phyloP scores from a whole-genome alignment of 1,140 invertebrate species.

The Harlomillsia oculata region DNA sequence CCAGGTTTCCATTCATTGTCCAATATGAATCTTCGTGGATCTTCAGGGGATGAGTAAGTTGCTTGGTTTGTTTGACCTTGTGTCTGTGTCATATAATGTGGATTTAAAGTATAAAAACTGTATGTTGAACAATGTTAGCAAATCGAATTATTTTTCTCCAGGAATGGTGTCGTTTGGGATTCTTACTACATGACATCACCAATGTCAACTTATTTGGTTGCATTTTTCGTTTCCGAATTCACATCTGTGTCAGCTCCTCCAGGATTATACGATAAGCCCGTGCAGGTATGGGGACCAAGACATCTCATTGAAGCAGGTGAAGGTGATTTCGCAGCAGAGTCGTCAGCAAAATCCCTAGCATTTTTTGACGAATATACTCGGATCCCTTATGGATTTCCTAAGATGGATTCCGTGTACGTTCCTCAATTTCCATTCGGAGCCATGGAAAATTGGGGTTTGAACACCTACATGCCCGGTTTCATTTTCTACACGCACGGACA shows the following conservation, averaged over 20 bases:
- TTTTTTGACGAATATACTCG: slow-evolving; percentile 49
- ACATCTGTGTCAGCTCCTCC: slow-evolving; percentile 2
- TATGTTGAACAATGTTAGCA: too few relatives aligned
- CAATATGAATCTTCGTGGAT: not conserved
- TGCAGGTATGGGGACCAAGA: slow-evolving; percentile 16
- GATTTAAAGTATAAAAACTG: too few relatives aligned
- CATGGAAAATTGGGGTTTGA: slow-evolving; percentile 39
- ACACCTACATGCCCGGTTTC: slow-evolving; percentile 5
- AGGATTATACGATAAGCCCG: slow-evolving; percentile 4
- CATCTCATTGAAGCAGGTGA: slow-evolving; percentile 11
- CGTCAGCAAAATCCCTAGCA: slow-evolving; percentile 43
- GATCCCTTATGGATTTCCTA: slow-evolving; percentile 44
- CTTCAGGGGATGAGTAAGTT: not conserved
- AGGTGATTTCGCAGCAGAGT: slow-evolving; percentile 42
- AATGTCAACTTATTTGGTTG: slow-evolving; percentile 22
- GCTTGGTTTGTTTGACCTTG: too few relatives aligned
- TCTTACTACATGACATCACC: slow-evolving; percentile 1
- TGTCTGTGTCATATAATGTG: too few relatives aligned
- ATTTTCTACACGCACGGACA: slow-evolving; percentile 10
- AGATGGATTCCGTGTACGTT: slow-evolving; percentile 49
- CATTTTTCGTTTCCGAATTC: slow-evolving; percentile 26
- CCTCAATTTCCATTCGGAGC: slow-evolving; percentile 50
- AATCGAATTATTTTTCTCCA: too few relatives aligned
- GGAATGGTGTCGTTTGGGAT: slow-evolving; percentile 23
- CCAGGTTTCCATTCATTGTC: too few relatives aligned